These are phyloP conservation scores for Dinoponera quadriceps DNA, from an alignment of 1,140 invertebrate species.

Conservation along the genomic window DNA sequence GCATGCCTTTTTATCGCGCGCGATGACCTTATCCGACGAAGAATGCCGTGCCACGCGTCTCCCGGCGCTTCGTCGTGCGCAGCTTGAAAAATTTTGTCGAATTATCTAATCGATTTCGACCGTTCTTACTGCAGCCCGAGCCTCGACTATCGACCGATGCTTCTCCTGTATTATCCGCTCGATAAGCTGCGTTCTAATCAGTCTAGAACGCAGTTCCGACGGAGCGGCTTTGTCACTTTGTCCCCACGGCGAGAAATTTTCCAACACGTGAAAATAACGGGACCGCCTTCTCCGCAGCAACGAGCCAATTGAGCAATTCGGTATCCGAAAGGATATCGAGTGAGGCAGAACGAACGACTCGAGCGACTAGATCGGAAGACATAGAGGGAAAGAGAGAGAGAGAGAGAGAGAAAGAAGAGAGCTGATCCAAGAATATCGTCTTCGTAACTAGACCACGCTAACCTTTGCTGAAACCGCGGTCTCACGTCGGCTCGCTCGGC, in stretches of 20 bases:
- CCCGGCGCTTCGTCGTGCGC: slow-evolving; percentile 2
- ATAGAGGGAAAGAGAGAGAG: too few relatives aligned
- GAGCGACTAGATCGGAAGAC: too few relatives aligned
- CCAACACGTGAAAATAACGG: too few relatives aligned
- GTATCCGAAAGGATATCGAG: too few relatives aligned
- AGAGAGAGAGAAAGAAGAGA: slow-evolving; percentile 53
- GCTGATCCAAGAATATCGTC: slow-evolving; percentile 76
- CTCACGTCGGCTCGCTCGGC: slow-evolving; percentile 21
- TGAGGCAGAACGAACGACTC: too few relatives aligned
- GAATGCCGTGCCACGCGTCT: not conserved
- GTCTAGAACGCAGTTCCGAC: not conserved
- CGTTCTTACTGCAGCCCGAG: not conserved
- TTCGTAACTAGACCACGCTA: slow-evolving; percentile 71
- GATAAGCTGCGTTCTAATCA: slow-evolving; percentile 27
- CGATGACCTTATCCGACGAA: slow-evolving; percentile 29
- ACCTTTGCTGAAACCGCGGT: slow-evolving; percentile 72
- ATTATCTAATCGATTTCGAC: slow-evolving; percentile 13
- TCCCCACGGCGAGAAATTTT: not conserved
- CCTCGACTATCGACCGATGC: not conserved
- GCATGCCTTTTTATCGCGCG: not conserved
- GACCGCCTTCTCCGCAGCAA: too few relatives aligned
- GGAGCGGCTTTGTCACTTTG: not conserved
- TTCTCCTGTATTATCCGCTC: not conserved
- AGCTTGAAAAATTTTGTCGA: slow-evolving; percentile 24
- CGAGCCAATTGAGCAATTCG: too few relatives aligned